Conservation (phyloP, 2,888 invertebrate species). For the Apotomis capreana region DNA sequence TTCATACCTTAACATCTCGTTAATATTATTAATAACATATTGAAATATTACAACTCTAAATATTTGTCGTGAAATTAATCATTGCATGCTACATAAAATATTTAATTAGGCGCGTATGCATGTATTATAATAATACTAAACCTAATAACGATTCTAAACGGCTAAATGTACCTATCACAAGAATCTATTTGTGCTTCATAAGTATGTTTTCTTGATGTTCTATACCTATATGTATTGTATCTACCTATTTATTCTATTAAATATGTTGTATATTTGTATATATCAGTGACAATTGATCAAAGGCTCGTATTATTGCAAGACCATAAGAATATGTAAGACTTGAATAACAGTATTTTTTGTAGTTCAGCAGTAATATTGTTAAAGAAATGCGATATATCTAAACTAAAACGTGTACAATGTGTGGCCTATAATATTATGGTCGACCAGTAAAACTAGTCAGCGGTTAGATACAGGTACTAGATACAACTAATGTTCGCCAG, state of each 20-base stretch:
- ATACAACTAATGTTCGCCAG: not conserved
- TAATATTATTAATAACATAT: conserved; percentile 60
- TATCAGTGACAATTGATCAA: conserved; percentile 8
- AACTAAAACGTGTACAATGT: conserved; percentile 22
- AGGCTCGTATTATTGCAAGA: conserved; percentile 12
- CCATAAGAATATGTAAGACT: conserved; percentile 11
- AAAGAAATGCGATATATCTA: conserved; percentile 19
- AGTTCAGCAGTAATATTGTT: conserved; percentile 10
- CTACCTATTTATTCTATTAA: conserved; percentile 11
- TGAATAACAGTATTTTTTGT: not conserved
- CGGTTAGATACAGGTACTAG: not conserved
- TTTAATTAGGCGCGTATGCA: conserved; percentile 45
- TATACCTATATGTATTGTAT: conserved; percentile 8
- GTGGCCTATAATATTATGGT: not conserved
- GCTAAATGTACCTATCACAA: conserved; percentile 41
- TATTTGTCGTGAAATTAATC: conserved; percentile 52
- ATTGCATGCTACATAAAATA: conserved; percentile 65
- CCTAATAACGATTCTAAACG: conserved; percentile 24
- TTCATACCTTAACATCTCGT: conserved; percentile 61
- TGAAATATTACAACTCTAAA: conserved; percentile 56
- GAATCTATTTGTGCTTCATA: conserved; percentile 54
- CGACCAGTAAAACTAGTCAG: not conserved
- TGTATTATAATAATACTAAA: conserved; percentile 27
- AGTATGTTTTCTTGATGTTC: conserved; percentile 46
- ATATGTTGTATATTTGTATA: conserved; percentile 18